Evolutionary conservation across 2,797 vertebrate genomes (phyloP), one percentile per base, ranked within the genome.

Genomic region (Passerculus sandwichensis): DNA sequence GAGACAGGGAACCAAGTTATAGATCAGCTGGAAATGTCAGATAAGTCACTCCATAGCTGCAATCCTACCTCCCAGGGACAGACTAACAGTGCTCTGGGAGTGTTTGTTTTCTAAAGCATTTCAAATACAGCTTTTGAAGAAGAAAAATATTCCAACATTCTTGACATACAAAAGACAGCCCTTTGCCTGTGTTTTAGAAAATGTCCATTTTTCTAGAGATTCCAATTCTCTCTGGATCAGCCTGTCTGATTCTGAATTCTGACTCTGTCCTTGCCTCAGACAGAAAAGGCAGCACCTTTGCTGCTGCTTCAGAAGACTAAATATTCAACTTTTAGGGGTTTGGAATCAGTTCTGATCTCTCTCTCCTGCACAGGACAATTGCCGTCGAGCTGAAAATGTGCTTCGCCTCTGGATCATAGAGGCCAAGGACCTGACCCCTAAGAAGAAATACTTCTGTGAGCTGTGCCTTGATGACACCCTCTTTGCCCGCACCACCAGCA

Each of bases 361-460:
- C 85, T 59, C 36, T 78, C 96, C 74, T 94, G 75, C 82, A 82
- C 93, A 99, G 99, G 99, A 99, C 94, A 99, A 99, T 95, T 98
- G 98, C 83, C 98, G 98, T 15, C 98, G 99, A 70, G 98, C 98
- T 16, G 99, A 99, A 96, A 98, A 99, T 93, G 96, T 99, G 76
- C 98, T 99, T 67, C 98, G 99, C 3, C 98, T 99, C 87, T 99
- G 99, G 99, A 99, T 99, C 97, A 99, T 99, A 30, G 99, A 99
- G 96, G 99, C 99, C 96, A 99, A 99, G 98, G 99, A 99, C 89
- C 98, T 99, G 87, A 98, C 98, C 22, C 98, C 99, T 11, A 99
- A 99, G 97, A 99, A 99, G 98, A 99, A 98, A 81, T 99, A 99
- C 69, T 99, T 99, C 97, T 99, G 99, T 80, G 99, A 99, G 98